Conservation (phyloP, 2,797 vertebrate species). For the Micrastur ruficollis region DNA sequence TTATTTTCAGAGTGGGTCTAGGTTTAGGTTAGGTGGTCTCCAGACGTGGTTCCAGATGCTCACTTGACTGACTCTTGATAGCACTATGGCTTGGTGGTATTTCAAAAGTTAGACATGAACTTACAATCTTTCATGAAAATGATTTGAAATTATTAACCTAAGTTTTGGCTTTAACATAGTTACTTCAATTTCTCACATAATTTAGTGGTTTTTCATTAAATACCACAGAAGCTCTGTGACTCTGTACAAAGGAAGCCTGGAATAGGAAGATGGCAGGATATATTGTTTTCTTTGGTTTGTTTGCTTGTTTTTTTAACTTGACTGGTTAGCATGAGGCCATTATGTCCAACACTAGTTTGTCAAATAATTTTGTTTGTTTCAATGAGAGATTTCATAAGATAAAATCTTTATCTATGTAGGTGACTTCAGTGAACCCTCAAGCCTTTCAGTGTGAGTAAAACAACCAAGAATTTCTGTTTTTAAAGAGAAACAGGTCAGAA, state of each 20-base stretch:
- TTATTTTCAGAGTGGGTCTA: rapidly evolving
- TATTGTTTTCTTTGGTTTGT: no score
- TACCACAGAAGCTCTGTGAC: background rate
- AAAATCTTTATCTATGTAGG: background rate
- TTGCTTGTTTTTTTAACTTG: background rate
- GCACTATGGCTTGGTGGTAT: rapidly evolving
- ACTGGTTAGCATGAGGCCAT: background rate
- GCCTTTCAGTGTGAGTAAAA: background rate
- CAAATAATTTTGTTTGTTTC: background rate
- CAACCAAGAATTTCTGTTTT: background rate
- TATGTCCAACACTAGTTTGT: background rate
- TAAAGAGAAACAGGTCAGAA: background rate
- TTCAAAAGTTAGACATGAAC: rapidly evolving
- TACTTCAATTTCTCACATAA: background rate
- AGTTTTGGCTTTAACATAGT: background rate
- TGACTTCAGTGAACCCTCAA: background rate
- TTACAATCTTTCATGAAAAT: no score
- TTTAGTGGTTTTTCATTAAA: background rate
- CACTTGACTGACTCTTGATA: rapidly evolving
- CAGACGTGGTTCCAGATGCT: rapidly evolving
- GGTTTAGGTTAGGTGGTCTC: rapidly evolving
- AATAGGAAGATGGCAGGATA: background rate
- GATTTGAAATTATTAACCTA: background rate
- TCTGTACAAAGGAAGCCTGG: background rate
- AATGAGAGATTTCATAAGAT: background rate